Percentiles rank a stretch among this genome's conserved stretches.
Conservation (phyloP, 2,113 vertebrate genomes). For the Rhagologus leucostigma region DNA sequence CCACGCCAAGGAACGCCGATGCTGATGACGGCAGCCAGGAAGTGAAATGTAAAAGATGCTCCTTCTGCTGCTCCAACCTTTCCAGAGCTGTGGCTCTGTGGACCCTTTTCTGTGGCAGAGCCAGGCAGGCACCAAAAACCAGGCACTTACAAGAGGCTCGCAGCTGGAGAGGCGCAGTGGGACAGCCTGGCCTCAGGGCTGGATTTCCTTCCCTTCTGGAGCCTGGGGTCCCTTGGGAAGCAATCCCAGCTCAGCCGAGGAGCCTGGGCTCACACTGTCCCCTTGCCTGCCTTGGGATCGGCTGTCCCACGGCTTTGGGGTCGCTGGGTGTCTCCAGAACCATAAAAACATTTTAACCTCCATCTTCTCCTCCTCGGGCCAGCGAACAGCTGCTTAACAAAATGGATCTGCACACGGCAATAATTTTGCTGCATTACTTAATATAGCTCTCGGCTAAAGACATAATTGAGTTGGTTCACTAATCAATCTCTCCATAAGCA, state of each 20-base stretch:
- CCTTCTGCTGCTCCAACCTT: not conserved
- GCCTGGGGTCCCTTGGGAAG: not conserved
- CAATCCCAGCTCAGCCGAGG: not conserved
- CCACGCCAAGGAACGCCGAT: rapidly evolving
- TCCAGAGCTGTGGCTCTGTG: not conserved
- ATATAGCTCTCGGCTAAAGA: slow-evolving; percentile 78
- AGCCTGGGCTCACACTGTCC: not conserved
- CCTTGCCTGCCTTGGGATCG: rapidly evolving
- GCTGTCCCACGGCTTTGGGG: not conserved
- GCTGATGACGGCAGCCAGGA: not conserved
- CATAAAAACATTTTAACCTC: not conserved
- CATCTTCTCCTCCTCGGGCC: slow-evolving; percentile 59
- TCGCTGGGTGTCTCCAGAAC: not conserved
- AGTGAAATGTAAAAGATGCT: rapidly evolving
- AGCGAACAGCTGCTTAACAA: slow-evolving; percentile 72
- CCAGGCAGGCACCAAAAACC: not conserved
- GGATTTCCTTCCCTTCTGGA: not conserved
- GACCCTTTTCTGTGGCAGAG: not conserved
- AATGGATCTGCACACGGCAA: slow-evolving; percentile 72
- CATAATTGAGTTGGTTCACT: slow-evolving; percentile 80
- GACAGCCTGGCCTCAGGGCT: not conserved
- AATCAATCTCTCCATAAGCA: slow-evolving; percentile 79
- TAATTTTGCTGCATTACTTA: slow-evolving; percentile 76
- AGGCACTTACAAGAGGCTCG: not conserved
- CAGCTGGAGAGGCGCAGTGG: not conserved